A percentile compares a stretch with the other conserved stretches of the same genome.
phyloP scores from a whole-genome alignment of 2,888 invertebrate species.

The Apomyelois bistriatella region DNA sequence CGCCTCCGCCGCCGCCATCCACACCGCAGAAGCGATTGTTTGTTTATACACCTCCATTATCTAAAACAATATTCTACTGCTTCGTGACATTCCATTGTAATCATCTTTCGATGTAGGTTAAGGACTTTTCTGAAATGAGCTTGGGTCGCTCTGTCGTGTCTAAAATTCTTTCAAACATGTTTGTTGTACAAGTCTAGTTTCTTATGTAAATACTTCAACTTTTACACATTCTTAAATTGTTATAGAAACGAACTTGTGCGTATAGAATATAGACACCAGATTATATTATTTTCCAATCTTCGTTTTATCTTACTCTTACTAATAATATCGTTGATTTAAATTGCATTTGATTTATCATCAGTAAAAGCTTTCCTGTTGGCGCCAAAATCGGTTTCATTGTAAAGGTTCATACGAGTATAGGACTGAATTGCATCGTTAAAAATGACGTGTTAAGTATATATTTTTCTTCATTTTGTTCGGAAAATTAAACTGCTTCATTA shows the following conservation, averaged over 20 bases:
- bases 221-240: too few species aligned
- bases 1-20: too few species aligned
- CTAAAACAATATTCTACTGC: constrained; percentile 64
- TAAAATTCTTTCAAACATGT: neutral
- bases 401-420: neutral
- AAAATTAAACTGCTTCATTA: too few species aligned
- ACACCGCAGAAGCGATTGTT: constrained; percentile 65
- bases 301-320: too few species aligned
- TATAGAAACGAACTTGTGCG: too few species aligned
- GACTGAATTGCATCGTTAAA: neutral
- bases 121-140: constrained; percentile 57
- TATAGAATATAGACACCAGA: too few species aligned
- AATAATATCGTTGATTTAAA: too few species aligned
- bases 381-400: neutral
- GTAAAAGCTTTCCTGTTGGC: constrained; percentile 4
- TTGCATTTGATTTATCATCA: neutral
- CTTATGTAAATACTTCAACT: too few species aligned
- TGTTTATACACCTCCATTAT: constrained; percentile 68
- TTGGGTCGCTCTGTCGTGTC: constrained; percentile 28
- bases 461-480: too few species aligned
- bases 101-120: constrained; percentile 70
- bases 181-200: too few species aligned
- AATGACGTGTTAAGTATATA: neutral
- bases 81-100: constrained; percentile 77
- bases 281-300: too few species aligned